These are phyloP conservation scores for Sesamia inferens DNA, from an alignment of 2,888 invertebrate species.

Conservation along the genomic window DNA sequence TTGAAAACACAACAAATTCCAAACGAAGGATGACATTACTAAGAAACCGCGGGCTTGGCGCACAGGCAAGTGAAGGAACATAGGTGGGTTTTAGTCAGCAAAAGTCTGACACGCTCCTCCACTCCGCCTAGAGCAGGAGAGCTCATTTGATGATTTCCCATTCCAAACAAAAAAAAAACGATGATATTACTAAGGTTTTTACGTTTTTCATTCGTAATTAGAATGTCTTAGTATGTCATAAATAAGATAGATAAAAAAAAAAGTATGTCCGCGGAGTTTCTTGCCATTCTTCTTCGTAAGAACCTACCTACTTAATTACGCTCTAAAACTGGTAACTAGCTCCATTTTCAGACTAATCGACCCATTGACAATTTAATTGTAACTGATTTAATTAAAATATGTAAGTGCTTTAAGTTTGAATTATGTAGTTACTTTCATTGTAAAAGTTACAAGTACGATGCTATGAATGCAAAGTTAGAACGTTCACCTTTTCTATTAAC, in stretches of 20 bases:
- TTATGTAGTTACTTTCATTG: neutral
- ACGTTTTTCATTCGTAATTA: neutral
- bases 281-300: neutral
- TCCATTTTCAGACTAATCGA: neutral
- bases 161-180: no score
- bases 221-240: neutral
- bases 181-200: no score
- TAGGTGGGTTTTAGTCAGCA: no score
- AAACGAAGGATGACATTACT: neutral
- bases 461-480: neutral
- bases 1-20: conserved; percentile 13
- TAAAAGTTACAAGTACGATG: neutral
- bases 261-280: neutral
- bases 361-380: neutral
- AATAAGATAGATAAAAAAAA: neutral
- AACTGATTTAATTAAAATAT: neutral
- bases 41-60: neutral
- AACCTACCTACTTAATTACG: neutral
- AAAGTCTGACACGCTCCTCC: no score
- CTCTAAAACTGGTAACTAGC: neutral
- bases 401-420: neutral
- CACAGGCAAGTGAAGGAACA: no score
- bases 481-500: neutral
- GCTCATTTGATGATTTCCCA: no score
- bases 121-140: no score